phyloP scores from a whole-genome alignment of 2,113 vertebrate genomes.

The Condylura cristata region DNA sequence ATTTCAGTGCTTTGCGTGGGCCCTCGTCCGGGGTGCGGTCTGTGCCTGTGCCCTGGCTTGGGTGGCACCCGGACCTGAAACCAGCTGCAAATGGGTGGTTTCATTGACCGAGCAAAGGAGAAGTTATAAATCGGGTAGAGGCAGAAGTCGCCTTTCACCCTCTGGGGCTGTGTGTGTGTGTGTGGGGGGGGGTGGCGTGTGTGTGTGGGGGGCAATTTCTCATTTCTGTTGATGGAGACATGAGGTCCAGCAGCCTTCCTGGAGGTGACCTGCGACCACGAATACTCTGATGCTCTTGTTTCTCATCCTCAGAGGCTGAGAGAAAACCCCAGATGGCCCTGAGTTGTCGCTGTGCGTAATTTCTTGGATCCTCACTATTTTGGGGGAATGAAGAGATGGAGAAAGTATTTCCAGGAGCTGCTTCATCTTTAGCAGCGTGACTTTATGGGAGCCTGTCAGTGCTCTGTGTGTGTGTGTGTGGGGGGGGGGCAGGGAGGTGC shows the following conservation, averaged over 20 bases:
- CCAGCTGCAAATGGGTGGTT: background rate
- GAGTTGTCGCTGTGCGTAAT: background rate
- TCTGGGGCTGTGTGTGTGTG: too few species aligned
- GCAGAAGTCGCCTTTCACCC: background rate
- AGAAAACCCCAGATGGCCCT: background rate
- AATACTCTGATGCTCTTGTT: background rate
- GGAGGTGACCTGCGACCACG: background rate
- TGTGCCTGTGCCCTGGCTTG: background rate
- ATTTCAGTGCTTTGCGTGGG: background rate
- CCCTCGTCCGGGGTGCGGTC: background rate
- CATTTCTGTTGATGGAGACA: background rate
- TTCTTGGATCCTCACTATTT: background rate
- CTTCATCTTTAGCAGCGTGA: background rate
- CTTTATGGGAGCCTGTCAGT: background rate
- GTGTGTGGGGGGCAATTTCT: background rate
- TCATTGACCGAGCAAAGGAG: background rate
- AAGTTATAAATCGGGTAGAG: background rate
- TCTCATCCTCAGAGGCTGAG: background rate
- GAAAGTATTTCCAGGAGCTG: background rate
- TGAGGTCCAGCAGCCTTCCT: background rate
- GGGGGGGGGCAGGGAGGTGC: too few species aligned
- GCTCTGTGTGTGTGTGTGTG: too few species aligned
- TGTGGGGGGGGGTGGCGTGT: background rate
- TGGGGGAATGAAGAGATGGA: background rate
- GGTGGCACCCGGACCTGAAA: background rate